Percentiles rank a stretch among this genome's conserved stretches.
These are phyloP conservation scores for Macrophya alboannulata DNA, from an alignment of 2,888 invertebrate genomes.

Conservation along the genomic window DNA sequence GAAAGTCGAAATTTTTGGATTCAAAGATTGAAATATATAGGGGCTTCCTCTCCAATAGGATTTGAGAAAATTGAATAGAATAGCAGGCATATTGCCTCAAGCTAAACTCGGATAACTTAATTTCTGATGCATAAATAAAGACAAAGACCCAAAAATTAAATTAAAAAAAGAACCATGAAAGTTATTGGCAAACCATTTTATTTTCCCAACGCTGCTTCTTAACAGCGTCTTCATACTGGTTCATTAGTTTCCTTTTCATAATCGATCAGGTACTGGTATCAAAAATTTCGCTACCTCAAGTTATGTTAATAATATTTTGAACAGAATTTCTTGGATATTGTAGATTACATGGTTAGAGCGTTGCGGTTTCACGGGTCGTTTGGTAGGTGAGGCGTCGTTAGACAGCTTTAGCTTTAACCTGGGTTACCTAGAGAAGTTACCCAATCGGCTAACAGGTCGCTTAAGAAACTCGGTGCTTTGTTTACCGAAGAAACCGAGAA, in stretches of 20 bases:
- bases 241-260: not conserved
- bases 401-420: conserved; percentile 20
- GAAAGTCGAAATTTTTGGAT: too few species aligned
- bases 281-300: not conserved
- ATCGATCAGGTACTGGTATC: not conserved
- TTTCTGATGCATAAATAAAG: too few species aligned
- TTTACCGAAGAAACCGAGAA: conserved; percentile 24
- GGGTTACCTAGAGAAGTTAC: not conserved
- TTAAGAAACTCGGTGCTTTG: conserved; percentile 33
- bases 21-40: too few species aligned
- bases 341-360: not conserved
- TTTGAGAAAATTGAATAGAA: too few species aligned
- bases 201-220: not conserved
- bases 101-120: too few species aligned
- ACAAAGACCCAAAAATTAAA: too few species aligned
- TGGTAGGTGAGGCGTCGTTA: conserved; percentile 32
- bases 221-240: not conserved
- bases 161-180: too few species aligned
- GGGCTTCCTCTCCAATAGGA: too few species aligned
- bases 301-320: not conserved
- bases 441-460: conserved; percentile 46
- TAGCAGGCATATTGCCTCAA: too few species aligned
- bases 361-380: conserved; percentile 41
- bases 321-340: not conserved
- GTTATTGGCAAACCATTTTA: too few species aligned